Evolutionary conservation across 2,888 invertebrate species (phyloP).

Genomic region (Machimus rusticus): DNA sequence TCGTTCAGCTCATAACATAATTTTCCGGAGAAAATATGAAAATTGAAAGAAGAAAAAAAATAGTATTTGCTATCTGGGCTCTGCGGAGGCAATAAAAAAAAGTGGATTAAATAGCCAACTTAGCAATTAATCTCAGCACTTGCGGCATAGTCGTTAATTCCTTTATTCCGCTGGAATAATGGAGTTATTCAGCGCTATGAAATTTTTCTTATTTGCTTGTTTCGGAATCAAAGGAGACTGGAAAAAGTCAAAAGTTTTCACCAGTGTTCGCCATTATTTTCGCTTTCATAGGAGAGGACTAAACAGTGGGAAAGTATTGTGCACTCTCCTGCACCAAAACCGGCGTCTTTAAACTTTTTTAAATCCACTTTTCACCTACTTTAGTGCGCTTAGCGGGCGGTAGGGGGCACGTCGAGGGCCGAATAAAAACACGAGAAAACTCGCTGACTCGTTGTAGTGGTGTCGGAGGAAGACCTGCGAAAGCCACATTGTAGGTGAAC

Average conservation of each 20-base stretch:
- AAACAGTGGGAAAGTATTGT: slow-evolving; percentile 1
- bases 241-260: slow-evolving; percentile 8
- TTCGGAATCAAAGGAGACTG: neutral
- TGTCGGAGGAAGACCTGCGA: neutral
- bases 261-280: neutral
- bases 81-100: neutral
- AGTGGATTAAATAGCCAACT: neutral
- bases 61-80: neutral
- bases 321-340: neutral
- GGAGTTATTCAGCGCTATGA: neutral
- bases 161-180: neutral
- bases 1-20: neutral
- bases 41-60: neutral
- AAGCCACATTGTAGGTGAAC: slow-evolving; percentile 37
- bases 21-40: neutral
- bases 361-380: slow-evolving; percentile 24
- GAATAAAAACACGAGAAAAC: neutral
- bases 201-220: neutral
- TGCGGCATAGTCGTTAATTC: neutral
- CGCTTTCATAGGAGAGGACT: neutral
- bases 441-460: neutral
- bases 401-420: neutral
- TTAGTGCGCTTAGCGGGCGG: neutral
- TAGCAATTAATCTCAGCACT: neutral
- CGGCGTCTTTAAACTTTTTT: slow-evolving; percentile 29